Conservation (phyloP, 2,113 vertebrate genomes). For the Lagopus leucura region DNA sequence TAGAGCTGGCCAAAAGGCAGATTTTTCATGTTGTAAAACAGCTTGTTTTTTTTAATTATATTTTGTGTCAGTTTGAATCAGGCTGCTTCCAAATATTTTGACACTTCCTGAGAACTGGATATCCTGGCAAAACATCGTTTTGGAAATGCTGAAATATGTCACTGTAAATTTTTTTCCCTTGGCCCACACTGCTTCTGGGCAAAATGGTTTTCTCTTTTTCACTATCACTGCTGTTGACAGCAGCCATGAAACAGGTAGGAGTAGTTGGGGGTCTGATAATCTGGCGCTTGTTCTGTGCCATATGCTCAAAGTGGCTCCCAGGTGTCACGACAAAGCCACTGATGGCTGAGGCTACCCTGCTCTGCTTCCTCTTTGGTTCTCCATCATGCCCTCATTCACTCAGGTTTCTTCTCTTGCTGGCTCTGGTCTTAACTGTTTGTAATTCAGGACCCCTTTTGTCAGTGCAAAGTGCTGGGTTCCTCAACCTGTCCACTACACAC, state of each 20-base stretch:
- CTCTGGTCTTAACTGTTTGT: background rate
- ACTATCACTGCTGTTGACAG: background rate
- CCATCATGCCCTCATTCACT: background rate
- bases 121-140: background rate
- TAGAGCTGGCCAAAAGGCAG: slow-evolving; percentile 49
- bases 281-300: background rate
- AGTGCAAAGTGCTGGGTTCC: background rate
- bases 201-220: background rate
- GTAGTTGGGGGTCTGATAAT: background rate
- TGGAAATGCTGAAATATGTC: slow-evolving; percentile 10
- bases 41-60: background rate
- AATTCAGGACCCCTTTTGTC: background rate
- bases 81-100: slow-evolving; percentile 62
- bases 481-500: fast-evolving
- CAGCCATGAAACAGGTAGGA: background rate
- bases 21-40: slow-evolving; percentile 5
- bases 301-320: background rate
- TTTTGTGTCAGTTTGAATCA: slow-evolving; percentile 30
- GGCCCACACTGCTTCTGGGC: background rate
- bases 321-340: background rate
- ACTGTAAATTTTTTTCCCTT: background rate
- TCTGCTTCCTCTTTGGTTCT: background rate
- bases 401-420: background rate
- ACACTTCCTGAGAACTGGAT: slow-evolving; percentile 43
- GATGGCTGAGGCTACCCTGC: background rate